These are phyloP conservation scores for Trisateles emortualis DNA, from an alignment of 2,888 invertebrate genomes.

Conservation along the genomic window DNA sequence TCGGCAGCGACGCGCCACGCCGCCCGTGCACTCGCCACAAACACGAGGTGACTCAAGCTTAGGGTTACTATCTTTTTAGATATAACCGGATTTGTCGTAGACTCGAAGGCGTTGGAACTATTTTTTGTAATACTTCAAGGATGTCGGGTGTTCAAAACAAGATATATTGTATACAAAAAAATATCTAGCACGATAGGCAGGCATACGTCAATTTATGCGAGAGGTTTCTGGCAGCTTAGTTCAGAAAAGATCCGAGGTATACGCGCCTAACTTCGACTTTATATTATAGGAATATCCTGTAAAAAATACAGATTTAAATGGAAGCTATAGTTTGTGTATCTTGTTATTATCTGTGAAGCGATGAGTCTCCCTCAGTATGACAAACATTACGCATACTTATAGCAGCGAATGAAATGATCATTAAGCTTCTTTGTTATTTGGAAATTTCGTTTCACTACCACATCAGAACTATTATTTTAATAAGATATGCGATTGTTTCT, in stretches of 20 bases:
- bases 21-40: no score
- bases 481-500: no score
- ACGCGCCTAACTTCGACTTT: no score
- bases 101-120: conserved; percentile 28
- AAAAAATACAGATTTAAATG: conserved; percentile 4
- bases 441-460: conserved; percentile 16
- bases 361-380: conserved; percentile 41
- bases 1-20: conserved; percentile 8
- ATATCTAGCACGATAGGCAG: conserved; percentile 5
- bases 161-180: conserved; percentile 11
- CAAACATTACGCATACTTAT: conserved; percentile 26
- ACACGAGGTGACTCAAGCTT: conserved; percentile 46
- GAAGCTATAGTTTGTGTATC: conserved; percentile 48
- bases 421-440: conserved; percentile 34
- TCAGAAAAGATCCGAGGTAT: not conserved
- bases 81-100: conserved; percentile 43
- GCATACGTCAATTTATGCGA: not conserved
- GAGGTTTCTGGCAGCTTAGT: conserved; percentile 1
- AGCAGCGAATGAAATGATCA: conserved; percentile 34
- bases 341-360: conserved; percentile 55
- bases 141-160: conserved; percentile 27
- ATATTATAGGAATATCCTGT: not conserved
- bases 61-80: conserved; percentile 42
- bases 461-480: no score
- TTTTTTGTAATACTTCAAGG: conserved; percentile 27